Conservation (phyloP, 2,113 vertebrate genomes). For the Petaurus breviceps region DNA sequence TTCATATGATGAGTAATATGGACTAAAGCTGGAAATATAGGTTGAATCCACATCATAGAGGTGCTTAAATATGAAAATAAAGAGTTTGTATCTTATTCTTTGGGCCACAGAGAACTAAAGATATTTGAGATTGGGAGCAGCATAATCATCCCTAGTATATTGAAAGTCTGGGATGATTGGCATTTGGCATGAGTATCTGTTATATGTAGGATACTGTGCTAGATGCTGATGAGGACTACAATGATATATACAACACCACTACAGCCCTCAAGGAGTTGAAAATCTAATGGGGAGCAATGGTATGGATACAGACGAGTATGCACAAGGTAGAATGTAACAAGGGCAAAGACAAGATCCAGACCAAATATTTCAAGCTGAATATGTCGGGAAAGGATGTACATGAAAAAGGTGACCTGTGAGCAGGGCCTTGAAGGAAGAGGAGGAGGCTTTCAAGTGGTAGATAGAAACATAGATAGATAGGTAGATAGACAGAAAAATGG, state of each 20-base stretch:
- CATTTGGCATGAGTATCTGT: background rate
- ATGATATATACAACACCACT: background rate
- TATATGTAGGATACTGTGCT: background rate
- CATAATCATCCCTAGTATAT: background rate
- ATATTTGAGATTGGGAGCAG: background rate
- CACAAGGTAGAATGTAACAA: too few relatives aligned
- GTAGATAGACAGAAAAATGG: too few relatives aligned
- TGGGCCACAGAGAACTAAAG: background rate
- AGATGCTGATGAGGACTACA: background rate
- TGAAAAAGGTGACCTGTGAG: background rate
- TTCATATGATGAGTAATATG: background rate
- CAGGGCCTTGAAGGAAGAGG: background rate
- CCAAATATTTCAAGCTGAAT: background rate
- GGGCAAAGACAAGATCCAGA: too few relatives aligned
- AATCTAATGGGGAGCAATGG: background rate
- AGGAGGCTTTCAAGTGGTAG: background rate
- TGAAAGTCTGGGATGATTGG: background rate
- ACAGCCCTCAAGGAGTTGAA: background rate
- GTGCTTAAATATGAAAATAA: background rate
- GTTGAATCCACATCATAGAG: background rate
- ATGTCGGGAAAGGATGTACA: background rate
- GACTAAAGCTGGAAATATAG: background rate
- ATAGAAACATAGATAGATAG: background rate
- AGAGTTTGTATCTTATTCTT: background rate
- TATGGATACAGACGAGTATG: background rate